Evolutionary conservation across 1,140 invertebrate genomes (phyloP).

Genomic region (Meteorus sp.): DNA sequence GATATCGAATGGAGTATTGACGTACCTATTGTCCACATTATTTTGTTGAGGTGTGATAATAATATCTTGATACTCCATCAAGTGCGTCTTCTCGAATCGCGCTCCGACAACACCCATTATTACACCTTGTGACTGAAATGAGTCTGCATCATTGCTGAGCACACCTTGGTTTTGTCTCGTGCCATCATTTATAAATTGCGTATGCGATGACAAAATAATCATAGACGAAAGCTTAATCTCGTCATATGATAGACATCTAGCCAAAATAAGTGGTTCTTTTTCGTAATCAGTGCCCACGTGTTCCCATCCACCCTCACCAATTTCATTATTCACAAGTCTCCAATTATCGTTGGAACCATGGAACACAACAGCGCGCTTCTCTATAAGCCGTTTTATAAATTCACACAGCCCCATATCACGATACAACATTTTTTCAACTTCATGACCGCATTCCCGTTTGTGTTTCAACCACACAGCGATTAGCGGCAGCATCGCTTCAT

Average conservation of each 20-base stretch:
- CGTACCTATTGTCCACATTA: constrained; percentile 54
- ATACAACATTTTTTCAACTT: constrained; percentile 60
- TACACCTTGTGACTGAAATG: constrained; percentile 48
- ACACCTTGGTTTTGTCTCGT: constrained; percentile 62
- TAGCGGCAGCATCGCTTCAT: constrained; percentile 54
- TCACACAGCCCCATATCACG: constrained; percentile 61
- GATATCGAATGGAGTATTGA: no score
- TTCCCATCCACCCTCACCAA: constrained; percentile 59
- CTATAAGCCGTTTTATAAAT: constrained; percentile 62
- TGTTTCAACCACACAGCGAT: constrained; percentile 53
- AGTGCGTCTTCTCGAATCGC: constrained; percentile 53
- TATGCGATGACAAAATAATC: constrained; percentile 64
- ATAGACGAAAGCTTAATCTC: constrained; percentile 66
- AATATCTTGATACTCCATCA: constrained; percentile 65
- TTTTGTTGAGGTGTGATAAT: constrained; percentile 59
- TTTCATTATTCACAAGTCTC: constrained; percentile 56
- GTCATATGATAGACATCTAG: constrained; percentile 62
- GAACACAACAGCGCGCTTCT: constrained; percentile 62
- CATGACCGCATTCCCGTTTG: constrained; percentile 57
- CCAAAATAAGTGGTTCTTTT: constrained; percentile 54
- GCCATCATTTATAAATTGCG: constrained; percentile 68
- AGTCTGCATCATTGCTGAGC: constrained; percentile 43
- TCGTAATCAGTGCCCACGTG: constrained; percentile 56
- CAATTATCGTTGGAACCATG: constrained; percentile 58
- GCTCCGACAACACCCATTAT: constrained; percentile 49